Base-by-base conservation (phyloP, 2,113 vertebrate genomes). In the Pollachius pollachius region DNA sequence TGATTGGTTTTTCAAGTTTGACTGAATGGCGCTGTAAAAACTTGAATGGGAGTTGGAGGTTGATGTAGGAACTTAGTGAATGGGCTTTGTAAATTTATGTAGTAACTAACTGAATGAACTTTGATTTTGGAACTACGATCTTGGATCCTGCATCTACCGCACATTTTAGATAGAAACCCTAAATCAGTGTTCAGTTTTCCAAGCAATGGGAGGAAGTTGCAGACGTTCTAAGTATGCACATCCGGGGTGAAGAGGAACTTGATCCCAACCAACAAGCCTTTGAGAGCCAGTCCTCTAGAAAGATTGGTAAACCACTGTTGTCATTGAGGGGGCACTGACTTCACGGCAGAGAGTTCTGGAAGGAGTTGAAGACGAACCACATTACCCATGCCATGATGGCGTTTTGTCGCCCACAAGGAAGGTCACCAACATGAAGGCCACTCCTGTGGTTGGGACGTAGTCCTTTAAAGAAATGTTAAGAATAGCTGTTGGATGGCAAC, bases 281-380 rank as follows among this genome's bases (percentile, higher is more conserved):
- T 98, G 60, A 99, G 88, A 0, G 97, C 99, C 76, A 99, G 84
- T 15, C 96, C 96, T 8, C 97, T 92, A 99, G 93, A 81, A 99
- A 99, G 88, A 98, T 96, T 64, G 96, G 98, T 13, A 99, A 94
- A 99, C 96, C 0, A 97, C 0, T 78, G 87, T 93, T 97, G 0
- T n/a, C 27, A 5, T 90, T 92, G 21, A 96, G 80, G 0, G 96
- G 97, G 41, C 97, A 99, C 0, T 73, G 70, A 30, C 91, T 97
- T 96, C 97, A 99, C 0, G 97, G 97, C 72, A 99, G 84, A 1
- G 96, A 96, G 0, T 93, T 87, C 90, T 99, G 96, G 76, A 99
- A 96, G 68, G 97, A 99, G 88, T 97, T 99, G 92, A 96, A 98
- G 84, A 98, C 94, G 85, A 98, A 99, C 97, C 97, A 98, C 94